Percentiles rank a stretch among this genome's conserved stretches.
These are phyloP conservation scores for Ctenicera cuprea DNA, from an alignment of 2,888 invertebrate species.

Conservation along the genomic window DNA sequence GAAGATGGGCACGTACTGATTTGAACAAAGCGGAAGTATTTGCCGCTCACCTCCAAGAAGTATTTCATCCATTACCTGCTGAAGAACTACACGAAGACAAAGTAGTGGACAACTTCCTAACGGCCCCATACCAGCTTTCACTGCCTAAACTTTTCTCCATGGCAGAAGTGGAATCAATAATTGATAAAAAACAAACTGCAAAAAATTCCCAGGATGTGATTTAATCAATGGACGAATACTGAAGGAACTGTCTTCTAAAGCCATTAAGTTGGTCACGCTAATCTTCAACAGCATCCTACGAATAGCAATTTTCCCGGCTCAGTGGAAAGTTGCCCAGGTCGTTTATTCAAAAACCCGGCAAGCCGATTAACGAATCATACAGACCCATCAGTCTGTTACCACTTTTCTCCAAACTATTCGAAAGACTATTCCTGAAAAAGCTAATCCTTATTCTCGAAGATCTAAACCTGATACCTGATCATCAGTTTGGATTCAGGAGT, in stretches of 20 bases:
- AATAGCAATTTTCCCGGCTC: neutral
- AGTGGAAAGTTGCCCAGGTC: conserved; percentile 10
- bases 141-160: conserved; percentile 7
- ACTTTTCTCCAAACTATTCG: too few species aligned
- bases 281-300: too few species aligned
- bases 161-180: conserved; percentile 13
- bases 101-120: conserved; percentile 7
- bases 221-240: conserved; percentile 4
- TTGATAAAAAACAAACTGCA: conserved; percentile 20
- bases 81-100: neutral
- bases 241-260: conserved; percentile 23
- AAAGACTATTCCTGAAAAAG: too few species aligned
- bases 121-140: conserved; percentile 7
- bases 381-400: too few species aligned
- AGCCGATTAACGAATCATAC: neutral
- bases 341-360: conserved; percentile 6
- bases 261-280: neutral
- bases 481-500: too few species aligned
- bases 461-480: neutral
- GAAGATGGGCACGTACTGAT: neutral
- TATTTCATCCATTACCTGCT: too few species aligned
- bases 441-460: neutral
- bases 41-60: too few species aligned
- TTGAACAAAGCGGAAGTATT: too few species aligned
- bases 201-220: conserved; percentile 16